Conservation (phyloP, 2,113 vertebrate genomes). For the Pavo muticus region DNA sequence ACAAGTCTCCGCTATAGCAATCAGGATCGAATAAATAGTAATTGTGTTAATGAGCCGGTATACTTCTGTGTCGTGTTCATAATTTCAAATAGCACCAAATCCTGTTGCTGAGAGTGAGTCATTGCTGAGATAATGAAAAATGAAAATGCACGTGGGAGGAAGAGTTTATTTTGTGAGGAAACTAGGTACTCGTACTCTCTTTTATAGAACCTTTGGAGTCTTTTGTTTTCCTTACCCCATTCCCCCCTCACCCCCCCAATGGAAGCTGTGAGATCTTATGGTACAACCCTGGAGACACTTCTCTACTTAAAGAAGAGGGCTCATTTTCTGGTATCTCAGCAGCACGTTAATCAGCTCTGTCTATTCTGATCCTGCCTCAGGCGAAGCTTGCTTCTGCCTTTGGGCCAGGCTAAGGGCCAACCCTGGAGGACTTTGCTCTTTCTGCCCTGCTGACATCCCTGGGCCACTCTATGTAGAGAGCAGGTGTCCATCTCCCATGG, state of each 20-base stretch:
- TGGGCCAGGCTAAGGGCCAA: background rate
- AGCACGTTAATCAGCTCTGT: rapidly evolving
- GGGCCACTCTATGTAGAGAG: rapidly evolving
- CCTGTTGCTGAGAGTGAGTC: slow-evolving; percentile 47
- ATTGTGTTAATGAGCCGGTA: slow-evolving; percentile 73
- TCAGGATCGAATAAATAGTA: slow-evolving; percentile 76
- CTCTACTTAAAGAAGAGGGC: background rate
- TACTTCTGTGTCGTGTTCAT: slow-evolving; percentile 65
- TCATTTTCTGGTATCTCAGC: background rate
- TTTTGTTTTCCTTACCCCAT: background rate
- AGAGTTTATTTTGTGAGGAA: slow-evolving; percentile 30
- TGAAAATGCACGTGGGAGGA: slow-evolving; percentile 43
- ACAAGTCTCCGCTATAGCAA: slow-evolving; percentile 60
- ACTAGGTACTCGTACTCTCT: background rate
- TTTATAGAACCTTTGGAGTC: background rate
- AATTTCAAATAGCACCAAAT: slow-evolving; percentile 67
- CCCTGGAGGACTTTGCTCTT: background rate
- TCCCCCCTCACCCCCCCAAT: background rate
- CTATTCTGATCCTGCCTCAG: rapidly evolving
- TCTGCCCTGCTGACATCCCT: background rate
- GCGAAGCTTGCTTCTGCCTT: background rate
- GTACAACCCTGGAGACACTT: background rate
- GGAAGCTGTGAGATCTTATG: background rate
- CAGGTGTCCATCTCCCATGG: background rate
- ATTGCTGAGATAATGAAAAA: slow-evolving; percentile 60